phyloP scores from a whole-genome alignment of 37 sponge, comb jelly and placozoan species.

The Axinella damicornis region DNA sequence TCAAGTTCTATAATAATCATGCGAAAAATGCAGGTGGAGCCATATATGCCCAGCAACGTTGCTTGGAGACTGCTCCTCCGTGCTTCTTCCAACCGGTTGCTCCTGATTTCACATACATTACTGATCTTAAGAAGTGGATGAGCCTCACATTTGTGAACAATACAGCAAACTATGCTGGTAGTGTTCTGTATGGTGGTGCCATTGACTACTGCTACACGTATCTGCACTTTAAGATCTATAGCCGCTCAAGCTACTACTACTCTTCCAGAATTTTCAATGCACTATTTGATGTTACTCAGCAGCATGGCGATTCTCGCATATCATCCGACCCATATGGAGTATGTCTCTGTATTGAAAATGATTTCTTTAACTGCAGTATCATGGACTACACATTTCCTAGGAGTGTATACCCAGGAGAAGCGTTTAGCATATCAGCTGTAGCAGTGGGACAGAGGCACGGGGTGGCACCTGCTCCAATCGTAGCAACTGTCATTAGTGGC shows the following conservation, averaged over 20 bases:
- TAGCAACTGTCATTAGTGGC: background rate
- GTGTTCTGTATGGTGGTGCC: conserved; percentile 21
- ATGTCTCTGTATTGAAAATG: background rate
- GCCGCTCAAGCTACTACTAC: background rate
- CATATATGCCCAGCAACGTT: conserved; percentile 2
- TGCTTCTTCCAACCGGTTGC: conserved; percentile 9
- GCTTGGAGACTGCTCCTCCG: background rate
- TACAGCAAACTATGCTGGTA: background rate
- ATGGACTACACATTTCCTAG: background rate
- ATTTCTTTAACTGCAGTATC: background rate
- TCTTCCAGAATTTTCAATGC: background rate
- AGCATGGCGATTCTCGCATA: background rate
- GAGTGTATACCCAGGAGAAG: background rate
- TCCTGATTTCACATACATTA: background rate
- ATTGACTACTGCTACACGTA: conserved; percentile 6
- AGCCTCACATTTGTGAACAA: background rate
- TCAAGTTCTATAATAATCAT: background rate
- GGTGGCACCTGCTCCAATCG: background rate
- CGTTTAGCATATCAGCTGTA: background rate
- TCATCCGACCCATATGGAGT: conserved; percentile 27
- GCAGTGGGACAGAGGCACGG: conserved; percentile 9
- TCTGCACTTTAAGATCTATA: background rate
- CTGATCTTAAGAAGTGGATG: background rate
- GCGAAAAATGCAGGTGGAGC: conserved; percentile 10
- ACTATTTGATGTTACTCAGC: background rate